A percentile compares a stretch with the other conserved stretches of the same genome.
Evolutionary conservation across 2,113 vertebrate species (phyloP).

Genomic region (Chloebia gouldiae): DNA sequence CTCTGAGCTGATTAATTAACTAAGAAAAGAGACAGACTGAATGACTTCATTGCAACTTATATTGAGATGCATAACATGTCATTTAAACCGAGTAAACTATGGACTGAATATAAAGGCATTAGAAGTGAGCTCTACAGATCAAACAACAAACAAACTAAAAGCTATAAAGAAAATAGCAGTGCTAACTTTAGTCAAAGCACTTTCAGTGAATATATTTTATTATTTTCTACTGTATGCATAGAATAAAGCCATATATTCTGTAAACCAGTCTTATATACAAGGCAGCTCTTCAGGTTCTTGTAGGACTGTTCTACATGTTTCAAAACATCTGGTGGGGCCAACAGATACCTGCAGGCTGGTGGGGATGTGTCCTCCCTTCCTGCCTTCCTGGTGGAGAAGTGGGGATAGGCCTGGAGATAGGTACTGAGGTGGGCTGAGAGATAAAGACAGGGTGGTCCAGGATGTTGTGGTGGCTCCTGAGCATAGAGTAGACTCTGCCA

Average conservation of each 20-base stretch:
- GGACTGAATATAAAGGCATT: not conserved
- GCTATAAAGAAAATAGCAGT: not conserved
- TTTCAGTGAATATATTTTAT: not conserved
- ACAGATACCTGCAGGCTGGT: not conserved
- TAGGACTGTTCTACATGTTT: not conserved
- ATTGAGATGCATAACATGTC: not conserved
- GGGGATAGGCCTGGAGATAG: too few species aligned
- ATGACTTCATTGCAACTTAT: not conserved
- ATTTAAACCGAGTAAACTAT: not conserved
- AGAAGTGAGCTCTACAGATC: not conserved
- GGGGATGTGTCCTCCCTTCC: not conserved
- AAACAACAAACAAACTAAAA: not conserved
- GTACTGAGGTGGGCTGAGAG: not conserved
- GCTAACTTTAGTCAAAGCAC: not conserved
- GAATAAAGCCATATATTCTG: not conserved
- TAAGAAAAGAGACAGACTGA: not conserved
- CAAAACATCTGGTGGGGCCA: not conserved
- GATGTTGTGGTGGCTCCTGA: not conserved
- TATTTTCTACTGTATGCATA: not conserved
- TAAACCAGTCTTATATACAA: not conserved
- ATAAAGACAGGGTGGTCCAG: not conserved
- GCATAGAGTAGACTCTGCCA: rapidly evolving
- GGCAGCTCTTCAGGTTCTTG: not conserved
- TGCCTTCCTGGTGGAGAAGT: not conserved
- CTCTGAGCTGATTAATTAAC: not conserved